A percentile compares a stretch with the other conserved stretches of the same genome.
Conservation (phyloP, 2,113 vertebrate genomes). For the Physeter macrocephalus region DNA sequence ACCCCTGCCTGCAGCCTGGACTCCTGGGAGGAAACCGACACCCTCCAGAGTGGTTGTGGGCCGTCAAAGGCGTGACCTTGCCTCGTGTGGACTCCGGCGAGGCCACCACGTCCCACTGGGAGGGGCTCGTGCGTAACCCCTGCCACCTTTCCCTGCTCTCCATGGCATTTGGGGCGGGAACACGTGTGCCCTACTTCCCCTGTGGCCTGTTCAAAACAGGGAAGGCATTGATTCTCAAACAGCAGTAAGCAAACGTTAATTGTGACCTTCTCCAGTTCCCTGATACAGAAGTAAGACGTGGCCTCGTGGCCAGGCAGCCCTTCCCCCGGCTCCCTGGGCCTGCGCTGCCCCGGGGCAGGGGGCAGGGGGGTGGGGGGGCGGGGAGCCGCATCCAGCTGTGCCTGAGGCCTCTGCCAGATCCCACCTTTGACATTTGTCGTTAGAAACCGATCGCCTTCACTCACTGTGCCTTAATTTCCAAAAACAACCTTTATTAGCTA, state of each 20-base stretch:
- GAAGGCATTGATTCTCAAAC: background rate
- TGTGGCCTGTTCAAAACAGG: background rate
- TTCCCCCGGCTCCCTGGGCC: fast-evolving
- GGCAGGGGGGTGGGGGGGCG: fast-evolving
- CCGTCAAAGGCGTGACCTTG: background rate
- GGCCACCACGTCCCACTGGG: background rate
- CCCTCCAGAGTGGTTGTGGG: background rate
- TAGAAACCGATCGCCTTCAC: background rate
- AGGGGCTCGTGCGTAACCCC: fast-evolving
- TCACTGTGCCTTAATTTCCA: background rate
- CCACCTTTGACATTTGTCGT: background rate
- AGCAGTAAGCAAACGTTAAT: too few relatives aligned
- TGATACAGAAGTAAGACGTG: background rate
- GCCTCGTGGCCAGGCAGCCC: background rate
- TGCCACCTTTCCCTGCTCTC: too few relatives aligned
- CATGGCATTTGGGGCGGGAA: too few relatives aligned
- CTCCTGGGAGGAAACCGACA: background rate
- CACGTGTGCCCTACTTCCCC: background rate
- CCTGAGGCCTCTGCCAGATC: background rate
- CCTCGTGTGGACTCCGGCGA: background rate
- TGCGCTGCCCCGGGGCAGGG: fast-evolving
- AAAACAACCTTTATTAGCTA: background rate
- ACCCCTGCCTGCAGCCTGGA: background rate
- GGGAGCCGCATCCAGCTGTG: background rate
- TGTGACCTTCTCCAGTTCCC: background rate